These are phyloP conservation scores for western clawed frog (Xenopus tropicalis) DNA, from an alignment of 2,113 vertebrate species.

Conservation along the genomic window UCB_Xtro_10.0 CM004443.2:138933501-138934000, in stretches of 20 bases:
- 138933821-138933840: too few species aligned
- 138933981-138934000: too few species aligned
- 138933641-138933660: constrained; percentile 50
- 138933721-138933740: neutral
- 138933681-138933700: neutral
- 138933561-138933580: constrained; percentile 63
- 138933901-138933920: too few species aligned
- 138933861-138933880: too few species aligned
- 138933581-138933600: constrained; percentile 58
- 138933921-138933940: too few species aligned
- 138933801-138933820: too few species aligned
- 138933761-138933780: neutral
- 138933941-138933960: too few species aligned
- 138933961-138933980: too few species aligned
- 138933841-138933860: too few species aligned
- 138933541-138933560: constrained; percentile 58
- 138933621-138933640: constrained; percentile 63
- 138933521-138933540: constrained; percentile 66
- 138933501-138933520: constrained; percentile 63
- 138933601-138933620: constrained; percentile 62
- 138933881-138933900: too few species aligned
- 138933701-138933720: neutral
- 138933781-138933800: too few species aligned
- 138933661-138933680: constrained; percentile 34
- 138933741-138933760: neutral